These are phyloP conservation scores for Himalopsyche kuldschensis DNA, from an alignment of 2,888 invertebrate genomes.

Conservation along the genomic window DNA sequence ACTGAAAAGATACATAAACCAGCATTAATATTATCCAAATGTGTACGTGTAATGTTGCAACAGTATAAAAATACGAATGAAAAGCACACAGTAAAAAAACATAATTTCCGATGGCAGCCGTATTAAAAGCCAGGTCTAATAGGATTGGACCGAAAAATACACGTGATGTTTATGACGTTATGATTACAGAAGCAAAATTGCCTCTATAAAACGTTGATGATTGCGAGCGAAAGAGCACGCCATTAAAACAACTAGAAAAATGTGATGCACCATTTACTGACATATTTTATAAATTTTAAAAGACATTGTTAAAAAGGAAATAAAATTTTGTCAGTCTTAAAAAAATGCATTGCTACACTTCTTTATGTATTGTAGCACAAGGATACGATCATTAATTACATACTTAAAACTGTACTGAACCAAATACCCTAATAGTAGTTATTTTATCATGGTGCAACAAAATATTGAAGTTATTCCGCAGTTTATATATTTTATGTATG, in stretches of 20 bases:
- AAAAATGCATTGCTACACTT: too few relatives aligned
- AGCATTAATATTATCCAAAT: neutral
- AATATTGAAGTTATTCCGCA: too few relatives aligned
- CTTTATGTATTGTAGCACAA: too few relatives aligned
- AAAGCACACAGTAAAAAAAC: neutral
- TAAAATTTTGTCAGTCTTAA: neutral
- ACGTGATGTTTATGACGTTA: neutral
- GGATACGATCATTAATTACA: too few relatives aligned
- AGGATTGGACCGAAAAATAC: neutral
- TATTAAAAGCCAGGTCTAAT: neutral
- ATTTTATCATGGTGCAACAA: too few relatives aligned
- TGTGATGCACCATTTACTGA: neutral
- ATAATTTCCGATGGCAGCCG: neutral
- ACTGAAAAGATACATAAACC: neutral
- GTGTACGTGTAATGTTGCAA: neutral
- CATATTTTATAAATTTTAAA: neutral
- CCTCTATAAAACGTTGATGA: neutral
- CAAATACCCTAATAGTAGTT: too few relatives aligned
- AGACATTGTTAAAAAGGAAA: neutral
- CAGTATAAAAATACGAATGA: neutral
- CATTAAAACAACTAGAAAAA: neutral
- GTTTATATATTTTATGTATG: too few relatives aligned
- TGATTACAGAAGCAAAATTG: neutral
- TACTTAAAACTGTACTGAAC: too few relatives aligned
- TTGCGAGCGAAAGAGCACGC: neutral